Evolutionary conservation across 1,140 invertebrate species (phyloP), one percentile per base, ranked within the genome.

Genomic region (Idris sp.): DNA sequence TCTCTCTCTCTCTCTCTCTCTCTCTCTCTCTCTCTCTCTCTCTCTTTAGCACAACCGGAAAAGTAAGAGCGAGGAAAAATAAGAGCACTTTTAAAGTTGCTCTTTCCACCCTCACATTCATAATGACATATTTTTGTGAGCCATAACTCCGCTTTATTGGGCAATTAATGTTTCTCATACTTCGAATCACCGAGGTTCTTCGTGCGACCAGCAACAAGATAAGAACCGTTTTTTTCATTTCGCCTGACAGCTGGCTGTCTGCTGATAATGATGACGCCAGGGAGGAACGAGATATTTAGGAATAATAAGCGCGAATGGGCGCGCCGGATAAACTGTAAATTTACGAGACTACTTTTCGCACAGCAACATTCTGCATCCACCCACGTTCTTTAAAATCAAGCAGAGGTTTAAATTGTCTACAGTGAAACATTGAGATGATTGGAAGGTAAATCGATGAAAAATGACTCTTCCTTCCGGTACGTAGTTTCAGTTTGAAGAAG

Each of bases 261-360:
- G 53, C 58, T 76, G 73, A 76, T 76, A 76, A 69, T 74, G 78
- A 74, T 65, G 67, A 75, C 67, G 72, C 58, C 31, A 46, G 54
- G 54, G 61, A 62, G 49, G 72, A 85, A 82, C 82, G 82, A 87
- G 81, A 87, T 87, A 87, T 86, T 86, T 84, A 77, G 81, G 82
- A 85, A 87, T 87, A 87, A 87, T 87, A 84, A 87, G 82, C 80
- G 80, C 78, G 79, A 78, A 85, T 85, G 84, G 84, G 81, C 79
- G 84, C 81, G 83, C 79, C 83, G 83, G 82, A 86, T 87, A 85
- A 87, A 87, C 79, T 83, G 80, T 61, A 59, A 86, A 87, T 86
- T 86, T 87, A 85, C 75, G 81, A 83, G 79, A 62, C 74, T n/a
- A n/a, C n/a, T n/a, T n/a, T 76, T 67, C 61, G 54, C 76, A 6